Evolutionary conservation across 2,113 vertebrate genomes (phyloP).

Genomic region (Dicaeum eximium): DNA sequence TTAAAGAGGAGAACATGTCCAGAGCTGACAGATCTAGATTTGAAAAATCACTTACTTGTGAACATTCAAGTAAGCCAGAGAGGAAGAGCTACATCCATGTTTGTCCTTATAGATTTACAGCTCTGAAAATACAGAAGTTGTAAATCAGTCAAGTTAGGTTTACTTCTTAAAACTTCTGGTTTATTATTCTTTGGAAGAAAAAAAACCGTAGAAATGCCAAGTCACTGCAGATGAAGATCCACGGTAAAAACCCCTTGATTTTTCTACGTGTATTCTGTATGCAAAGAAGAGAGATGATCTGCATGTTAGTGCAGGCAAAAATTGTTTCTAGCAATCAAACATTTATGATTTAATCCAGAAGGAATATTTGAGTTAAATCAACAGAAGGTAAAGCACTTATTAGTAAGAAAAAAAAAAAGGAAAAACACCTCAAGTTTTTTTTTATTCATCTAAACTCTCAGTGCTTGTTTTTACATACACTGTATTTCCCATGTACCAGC

Average conservation of each 20-base stretch:
- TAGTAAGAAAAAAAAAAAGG: neutral
- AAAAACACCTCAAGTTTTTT: constrained; percentile 34
- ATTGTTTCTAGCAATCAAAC: constrained; percentile 67
- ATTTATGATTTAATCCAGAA: constrained; percentile 65
- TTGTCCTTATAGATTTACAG: neutral
- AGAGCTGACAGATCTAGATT: neutral
- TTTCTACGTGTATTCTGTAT: neutral
- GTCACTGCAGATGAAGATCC: neutral
- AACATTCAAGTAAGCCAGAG: neutral
- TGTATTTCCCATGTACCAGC: constrained; percentile 78
- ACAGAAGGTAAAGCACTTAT: constrained; percentile 63
- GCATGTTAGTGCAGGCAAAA: constrained; percentile 20
- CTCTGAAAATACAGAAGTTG: neutral
- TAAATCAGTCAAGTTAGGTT: neutral
- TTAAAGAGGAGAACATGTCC: neutral
- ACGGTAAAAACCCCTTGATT: neutral
- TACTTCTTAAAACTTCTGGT: neutral
- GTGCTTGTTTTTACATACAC: constrained; percentile 81
- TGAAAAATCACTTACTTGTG: neutral
- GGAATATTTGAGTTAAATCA: constrained; percentile 73
- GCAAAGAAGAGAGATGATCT: neutral
- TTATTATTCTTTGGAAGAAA: neutral
- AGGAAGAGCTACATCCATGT: neutral
- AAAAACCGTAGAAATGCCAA: neutral
- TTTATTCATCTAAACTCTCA: constrained; percentile 72